Base-by-base conservation (phyloP, 1,140 invertebrate species). In the Akabosia matsudoensis region DNA sequence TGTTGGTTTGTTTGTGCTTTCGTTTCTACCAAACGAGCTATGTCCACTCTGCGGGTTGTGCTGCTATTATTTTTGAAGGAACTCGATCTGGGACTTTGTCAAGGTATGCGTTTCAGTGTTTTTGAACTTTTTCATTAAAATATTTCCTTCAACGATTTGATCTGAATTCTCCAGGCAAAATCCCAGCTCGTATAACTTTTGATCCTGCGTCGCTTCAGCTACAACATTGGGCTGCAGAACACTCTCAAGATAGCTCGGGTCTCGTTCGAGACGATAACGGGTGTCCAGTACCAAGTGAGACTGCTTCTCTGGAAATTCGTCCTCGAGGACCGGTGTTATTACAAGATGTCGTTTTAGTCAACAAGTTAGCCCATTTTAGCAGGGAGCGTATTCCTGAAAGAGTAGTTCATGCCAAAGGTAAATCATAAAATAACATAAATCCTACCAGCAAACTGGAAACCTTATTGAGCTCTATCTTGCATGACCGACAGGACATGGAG, bases 331-430 rank as follows among this genome's bases (percentile, higher is more conserved):
- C 89, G 18, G 80, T 89, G 34, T 82, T 90, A 1, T 78, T 90
- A 26, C 87, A 89, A 79, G 89, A 90, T 83, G 83, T 86, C 76
- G 85, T 86, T 72, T 88, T 87, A 78, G 82, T 88, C 31, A 89
- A 90, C 84, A 88, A 90, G 82, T 87, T 89, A 85, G 87, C 87
- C 2, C 88, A 89, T 82, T 90, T 90, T 82, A 88, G 88, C 79
- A 82, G 88, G 28, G 90, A 90, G 82, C 82, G 89, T 74, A 90
- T 91, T 73, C 89, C 89, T 2, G 89, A 90, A 80, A 82, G 89
- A 81, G 88, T 90, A 10, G 89, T 90, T 2, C 89, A 90, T 83
- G 89, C 89, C 14, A 90, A 90, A 83, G 73, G 61, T 28, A 56
- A n/a, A 87, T 89, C 54, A 33, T 72, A 56, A 24, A 56, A 56